Base-by-base conservation (phyloP, 2,797 vertebrate genomes). In the Parauchenoglanis ngamensis region DNA sequence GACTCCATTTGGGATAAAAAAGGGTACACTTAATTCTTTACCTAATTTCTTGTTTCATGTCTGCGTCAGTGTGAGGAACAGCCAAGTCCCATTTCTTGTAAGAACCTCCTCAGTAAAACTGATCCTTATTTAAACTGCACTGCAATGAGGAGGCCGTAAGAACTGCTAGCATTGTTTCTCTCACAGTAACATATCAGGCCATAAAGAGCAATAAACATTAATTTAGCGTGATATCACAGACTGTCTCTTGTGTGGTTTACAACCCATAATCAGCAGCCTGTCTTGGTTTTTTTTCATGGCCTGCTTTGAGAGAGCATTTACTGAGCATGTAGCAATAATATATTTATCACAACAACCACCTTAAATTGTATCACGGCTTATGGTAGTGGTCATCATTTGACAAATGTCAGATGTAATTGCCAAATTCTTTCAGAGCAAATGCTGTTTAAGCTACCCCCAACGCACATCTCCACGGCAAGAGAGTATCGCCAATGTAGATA, bases 161-260 rank as follows among this genome's bases (percentile, higher is more conserved):
- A 77, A 35, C 76, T 49, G 75, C 59, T 31, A 84, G 46, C n/a
- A 31, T 63, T 52, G 65, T 59, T 78, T 52, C 56, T 35, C 91
- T 90, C 86, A 86, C 91, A 91, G 80, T 72, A 44, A 90, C 90
- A 91, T 90, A 80, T 77, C 67, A 19, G 40, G 73, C 65, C 89
- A 90, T 87, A 88, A 92, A 89, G 89, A 88, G 91, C 91, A 88
- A 91, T 93, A 92, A 93, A 94, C 92, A 91, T 93, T 91, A 90
- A 91, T 90, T 92, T 89, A 85, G 49, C 85, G 87, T 88, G 91
- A 92, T 91, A 93, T 91, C 84, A 89, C 73, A 85, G 86, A 61
- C 86, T 13, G 80, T 90, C 92, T 92, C 86, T 83, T 57, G 7
- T 72, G 56, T 72, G 56, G 52, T 92, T 92, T 91, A 89, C 91